Evolutionary conservation across 1,140 invertebrate species (phyloP), one percentile per base, ranked within the genome.

Genomic region (Agrypnia vestita): DNA sequence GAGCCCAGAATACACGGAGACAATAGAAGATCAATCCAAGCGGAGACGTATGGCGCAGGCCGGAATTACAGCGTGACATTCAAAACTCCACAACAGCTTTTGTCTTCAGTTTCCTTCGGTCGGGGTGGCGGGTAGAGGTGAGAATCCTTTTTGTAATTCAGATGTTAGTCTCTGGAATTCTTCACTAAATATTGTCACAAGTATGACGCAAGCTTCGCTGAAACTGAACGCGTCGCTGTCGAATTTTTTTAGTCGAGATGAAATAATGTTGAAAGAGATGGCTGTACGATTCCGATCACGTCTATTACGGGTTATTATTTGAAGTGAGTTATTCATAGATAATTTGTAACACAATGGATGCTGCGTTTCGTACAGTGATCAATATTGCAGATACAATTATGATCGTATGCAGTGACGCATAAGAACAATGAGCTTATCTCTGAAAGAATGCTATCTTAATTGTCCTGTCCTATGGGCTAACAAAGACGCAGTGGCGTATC

Each of bases 11-110:
- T 25, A 25, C 49, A 53, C 51, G 46, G 46, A 53, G 49, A 71
- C 67, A 71, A 71, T 71, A 12, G 67, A 49, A 51, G 67, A 71
- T 71, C 67, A 71, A 71, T 71, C 67, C 25, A 15, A 64, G 35
- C 55, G 55, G 21, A 35, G 25, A 35, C 25, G 25, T 35, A 35
- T n/a, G n/a, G n/a, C n/a, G n/a, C 1, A 35, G 25, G 25, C 25
- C 25, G 25, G 25, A 35, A 35, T 35, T 35, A 35, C 25, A 35
- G 25, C 25, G 25, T 35, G 25, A 35, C 25, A 35, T 35, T 35
- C 25, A 35, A 35, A 35, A 35, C 25, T 35, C 25, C 6, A 35
- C 1, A 35, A 35, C 25, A 35, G 25, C 25, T 35, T 35, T 35
- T 35, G 25, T 35, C 25, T 35, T 35, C 25, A 35, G 25, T 35